Evolutionary conservation across 2,113 vertebrate species (phyloP).

Genomic region (Connochaetes taurinus): DNA sequence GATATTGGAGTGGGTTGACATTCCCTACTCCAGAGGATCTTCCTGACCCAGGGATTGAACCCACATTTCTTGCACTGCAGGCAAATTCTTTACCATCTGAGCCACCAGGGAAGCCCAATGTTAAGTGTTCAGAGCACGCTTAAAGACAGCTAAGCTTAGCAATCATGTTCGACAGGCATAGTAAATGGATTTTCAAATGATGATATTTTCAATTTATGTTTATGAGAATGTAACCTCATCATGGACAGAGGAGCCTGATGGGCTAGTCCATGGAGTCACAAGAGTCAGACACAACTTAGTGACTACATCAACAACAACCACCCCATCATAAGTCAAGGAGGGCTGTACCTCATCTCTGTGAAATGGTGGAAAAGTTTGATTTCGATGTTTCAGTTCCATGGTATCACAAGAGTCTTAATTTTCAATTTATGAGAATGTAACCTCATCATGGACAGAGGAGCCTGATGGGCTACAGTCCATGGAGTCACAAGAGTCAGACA

Average conservation of each 20-base stretch:
- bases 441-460: not conserved
- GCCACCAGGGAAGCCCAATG: not conserved
- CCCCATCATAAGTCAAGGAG: not conserved
- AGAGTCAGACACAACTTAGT: not conserved
- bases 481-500: not conserved
- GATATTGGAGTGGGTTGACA: not conserved
- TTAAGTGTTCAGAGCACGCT: not conserved
- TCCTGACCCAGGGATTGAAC: rapidly evolving
- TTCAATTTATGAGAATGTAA: not conserved
- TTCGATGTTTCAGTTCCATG: not conserved
- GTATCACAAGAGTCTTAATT: not conserved
- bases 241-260: not conserved
- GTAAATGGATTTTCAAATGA: not conserved
- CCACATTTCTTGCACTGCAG: not conserved
- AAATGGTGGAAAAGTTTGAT: not conserved
- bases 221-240: not conserved
- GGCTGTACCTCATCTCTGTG: not conserved
- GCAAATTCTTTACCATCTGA: not conserved
- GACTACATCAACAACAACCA: not conserved
- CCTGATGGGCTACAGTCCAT: not conserved
- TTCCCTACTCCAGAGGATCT: not conserved
- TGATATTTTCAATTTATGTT: not conserved
- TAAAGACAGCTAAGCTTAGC: not conserved
- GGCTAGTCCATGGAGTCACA: not conserved
- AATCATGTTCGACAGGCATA: not conserved